Base-by-base conservation (phyloP, 2,113 vertebrate genomes). In the Nothobranchius furzeri region DNA sequence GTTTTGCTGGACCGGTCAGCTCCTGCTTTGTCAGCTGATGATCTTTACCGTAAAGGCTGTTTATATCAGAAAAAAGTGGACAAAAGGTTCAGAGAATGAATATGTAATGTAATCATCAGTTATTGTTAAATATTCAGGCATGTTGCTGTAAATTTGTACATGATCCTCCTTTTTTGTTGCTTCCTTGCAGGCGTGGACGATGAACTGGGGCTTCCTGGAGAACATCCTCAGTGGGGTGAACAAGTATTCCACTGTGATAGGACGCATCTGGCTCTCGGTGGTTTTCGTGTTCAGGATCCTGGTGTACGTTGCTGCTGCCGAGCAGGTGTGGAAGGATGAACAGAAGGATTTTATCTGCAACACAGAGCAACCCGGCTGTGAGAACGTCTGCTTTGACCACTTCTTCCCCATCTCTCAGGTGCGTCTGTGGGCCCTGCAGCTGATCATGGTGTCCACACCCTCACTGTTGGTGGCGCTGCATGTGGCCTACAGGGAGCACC, bases 241-340 rank as follows among this genome's bases (percentile, higher is more conserved):
- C 83, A 91, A 93, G 72, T 94, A 96, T 68, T 95, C 96, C n/a
- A 96, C 95, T 0, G 91, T 88, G 37, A 90, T 95, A 3, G 95
- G 95, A 9, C 90, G 90, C 48, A 88, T 97, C 1, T 97, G 95
- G 95, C 87, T 95, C 58, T 93, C 92, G 1, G 85, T 95, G 13
- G 80, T 95, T 64, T 95, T 96, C 60, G 49, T 95, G 65, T 95
- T 96, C 82, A 88, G 93, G 43, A 90, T 97, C 64, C 76, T 98
- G 83, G 89, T 97, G 74, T 97, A 94, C 0, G 72, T 95, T 51
- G 94, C 85, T 0, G 95, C 93, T 0, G 94, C 95, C 0, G 93
- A 96, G 86, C 91, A 94, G 0, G 94, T 95, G 75, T 97, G 96
- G 96, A 95, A 95, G 69, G 86, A 95, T 0, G 95, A 96, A 73